Percentiles rank a stretch among this genome's conserved stretches.
Evolutionary conservation across 2,797 vertebrate genomes (phyloP).

Genomic region (Megalops cyprinoides): DNA sequence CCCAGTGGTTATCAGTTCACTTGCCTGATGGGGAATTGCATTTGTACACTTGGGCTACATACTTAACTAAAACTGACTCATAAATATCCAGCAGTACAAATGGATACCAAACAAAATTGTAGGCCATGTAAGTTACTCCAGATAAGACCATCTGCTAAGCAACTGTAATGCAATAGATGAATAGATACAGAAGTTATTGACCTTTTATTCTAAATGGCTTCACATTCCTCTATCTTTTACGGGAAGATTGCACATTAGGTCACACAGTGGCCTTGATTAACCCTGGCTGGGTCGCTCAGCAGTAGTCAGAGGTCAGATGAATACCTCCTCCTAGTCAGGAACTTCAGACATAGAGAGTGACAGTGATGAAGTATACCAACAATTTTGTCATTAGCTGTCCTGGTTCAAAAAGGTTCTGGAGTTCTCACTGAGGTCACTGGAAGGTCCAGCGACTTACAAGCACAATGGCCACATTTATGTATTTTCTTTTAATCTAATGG

Average conservation of each 20-base stretch:
- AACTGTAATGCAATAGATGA: background rate
- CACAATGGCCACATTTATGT: background rate
- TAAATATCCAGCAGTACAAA: too few relatives aligned
- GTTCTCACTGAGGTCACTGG: background rate
- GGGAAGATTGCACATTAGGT: background rate
- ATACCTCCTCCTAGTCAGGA: background rate
- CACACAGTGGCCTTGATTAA: background rate
- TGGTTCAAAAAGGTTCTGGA: background rate
- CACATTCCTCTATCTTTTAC: too few relatives aligned
- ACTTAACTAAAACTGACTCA: too few relatives aligned
- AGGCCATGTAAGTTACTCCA: too few relatives aligned
- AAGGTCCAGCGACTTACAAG: background rate
- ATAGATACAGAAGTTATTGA: background rate
- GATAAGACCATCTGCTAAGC: background rate
- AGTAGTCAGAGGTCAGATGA: background rate
- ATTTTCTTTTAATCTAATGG: background rate
- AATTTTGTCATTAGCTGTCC: conserved; percentile 1
- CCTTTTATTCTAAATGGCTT: background rate
- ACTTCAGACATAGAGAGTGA: conserved; percentile 14
- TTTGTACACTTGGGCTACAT: too few relatives aligned
- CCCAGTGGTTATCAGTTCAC: too few relatives aligned
- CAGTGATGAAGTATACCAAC: background rate
- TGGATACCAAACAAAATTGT: too few relatives aligned
- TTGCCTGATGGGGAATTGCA: too few relatives aligned
- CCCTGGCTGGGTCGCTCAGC: background rate